Evolutionary conservation across 2,888 invertebrate species (phyloP), one percentile per base, ranked within the genome.

Genomic region (Hirtodrosophila cameraria): DNA sequence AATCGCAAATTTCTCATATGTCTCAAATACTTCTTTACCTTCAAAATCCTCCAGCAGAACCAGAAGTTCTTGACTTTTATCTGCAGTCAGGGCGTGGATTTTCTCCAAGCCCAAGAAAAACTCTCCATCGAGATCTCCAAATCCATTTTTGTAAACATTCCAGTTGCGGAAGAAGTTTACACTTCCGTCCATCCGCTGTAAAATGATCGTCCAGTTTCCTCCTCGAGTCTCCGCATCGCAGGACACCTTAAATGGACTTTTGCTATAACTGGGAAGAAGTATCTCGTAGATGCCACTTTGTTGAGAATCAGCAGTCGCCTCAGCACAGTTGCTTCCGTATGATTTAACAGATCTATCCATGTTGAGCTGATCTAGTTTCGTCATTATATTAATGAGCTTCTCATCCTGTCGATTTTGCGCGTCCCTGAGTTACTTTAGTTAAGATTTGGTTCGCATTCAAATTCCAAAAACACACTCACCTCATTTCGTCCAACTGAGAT

Each of bases 61-160:
- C 0, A 67, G 12, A 0, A 67, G n/a, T 20, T 67, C 61, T 11
- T 67, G 67, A 1, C 6, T 15, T 15, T 45, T 12, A 0, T 31
- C 33, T 0, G 25, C 4, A 1, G 46, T 67, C 23, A 67, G 36
- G 5, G 61, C 54, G 12, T 68, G 69, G n/a, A 70, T 31, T 35
- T 65, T 70, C 0, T 70, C 70, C 9, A 70, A 20, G 0, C 70
- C 70, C 11, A 70, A 15, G 15, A 70, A 70, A 16, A 65, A 70
- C 11, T 70, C 70, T 0, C 55, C 45, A 7, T 60, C 33, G 9
- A 70, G 8, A 18, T 39, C 25, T 1, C 70, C 70, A 20, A 70
- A 70, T 0, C 70, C 70, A 0, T 49, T 27, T 6, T 65, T 70
- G 9, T 70, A 70, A 5, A 45, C 52, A 0, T 28, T 23, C 70